These are phyloP conservation scores for Melitaea athalia DNA, from an alignment of 2,888 invertebrate genomes.

Conservation along the genomic window DNA sequence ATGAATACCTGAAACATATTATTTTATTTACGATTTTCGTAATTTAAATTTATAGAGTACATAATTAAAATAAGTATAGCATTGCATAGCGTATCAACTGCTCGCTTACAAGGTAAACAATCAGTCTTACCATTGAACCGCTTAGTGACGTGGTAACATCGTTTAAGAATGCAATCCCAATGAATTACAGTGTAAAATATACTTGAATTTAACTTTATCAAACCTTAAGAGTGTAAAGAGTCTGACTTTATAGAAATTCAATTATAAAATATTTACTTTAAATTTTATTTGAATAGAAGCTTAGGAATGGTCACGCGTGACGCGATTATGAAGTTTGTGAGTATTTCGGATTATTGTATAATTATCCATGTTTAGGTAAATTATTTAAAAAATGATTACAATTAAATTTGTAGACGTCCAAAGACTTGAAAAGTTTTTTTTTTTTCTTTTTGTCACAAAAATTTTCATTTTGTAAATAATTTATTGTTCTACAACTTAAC, in stretches of 20 bases:
- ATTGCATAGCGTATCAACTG: neutral
- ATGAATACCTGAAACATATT: too few relatives aligned
- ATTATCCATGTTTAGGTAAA: too few relatives aligned
- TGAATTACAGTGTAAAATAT: slow-evolving; percentile 11
- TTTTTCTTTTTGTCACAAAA: too few relatives aligned
- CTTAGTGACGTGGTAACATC: slow-evolving; percentile 27
- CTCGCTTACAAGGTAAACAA: neutral
- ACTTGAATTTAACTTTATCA: slow-evolving; percentile 3
- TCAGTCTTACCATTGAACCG: slow-evolving; percentile 1
- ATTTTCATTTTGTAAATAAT: too few relatives aligned
- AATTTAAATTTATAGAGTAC: too few relatives aligned
- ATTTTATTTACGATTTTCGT: too few relatives aligned
- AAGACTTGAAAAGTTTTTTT: too few relatives aligned
- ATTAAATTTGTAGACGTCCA: too few relatives aligned
- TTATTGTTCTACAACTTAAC: too few relatives aligned
- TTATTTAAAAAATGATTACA: too few relatives aligned
- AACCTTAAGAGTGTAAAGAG: neutral
- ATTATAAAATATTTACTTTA: neutral
- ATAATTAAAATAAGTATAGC: neutral
- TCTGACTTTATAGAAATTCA: neutral
- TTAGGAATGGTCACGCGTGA: neutral
- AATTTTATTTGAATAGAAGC: neutral
- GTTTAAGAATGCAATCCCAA: slow-evolving; percentile 15
- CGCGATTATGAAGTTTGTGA: neutral
- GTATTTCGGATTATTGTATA: neutral